Evolutionary conservation across 2,797 vertebrate species (phyloP).

Genomic region (Anomalospiza imberbis): DNA sequence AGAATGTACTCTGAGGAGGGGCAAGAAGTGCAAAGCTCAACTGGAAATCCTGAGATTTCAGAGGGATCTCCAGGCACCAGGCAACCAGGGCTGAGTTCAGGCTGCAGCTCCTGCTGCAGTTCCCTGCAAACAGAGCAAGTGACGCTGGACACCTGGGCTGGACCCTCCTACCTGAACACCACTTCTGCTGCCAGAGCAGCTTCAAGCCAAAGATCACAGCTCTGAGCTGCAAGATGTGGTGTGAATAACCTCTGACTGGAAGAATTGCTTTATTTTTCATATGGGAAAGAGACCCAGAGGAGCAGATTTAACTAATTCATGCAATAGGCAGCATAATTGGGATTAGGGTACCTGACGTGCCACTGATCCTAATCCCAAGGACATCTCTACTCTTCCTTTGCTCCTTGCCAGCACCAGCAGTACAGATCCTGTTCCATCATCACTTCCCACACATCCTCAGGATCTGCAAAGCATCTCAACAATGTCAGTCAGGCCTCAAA

Average conservation of each 20-base stretch:
- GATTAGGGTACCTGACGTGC: background rate
- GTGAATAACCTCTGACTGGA: background rate
- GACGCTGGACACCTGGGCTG: background rate
- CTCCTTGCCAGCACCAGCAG: background rate
- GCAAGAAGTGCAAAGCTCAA: constrained; percentile 11
- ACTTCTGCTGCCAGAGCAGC: background rate
- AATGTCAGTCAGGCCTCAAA: rapidly evolving
- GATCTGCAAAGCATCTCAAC: background rate
- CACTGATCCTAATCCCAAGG: background rate
- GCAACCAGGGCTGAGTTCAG: background rate
- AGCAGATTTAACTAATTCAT: background rate
- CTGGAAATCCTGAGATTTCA: constrained; percentile 1
- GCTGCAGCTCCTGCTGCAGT: background rate
- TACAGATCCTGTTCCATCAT: background rate
- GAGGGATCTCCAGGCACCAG: background rate
- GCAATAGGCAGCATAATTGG: background rate
- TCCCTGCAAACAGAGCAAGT: background rate
- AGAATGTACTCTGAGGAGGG: background rate
- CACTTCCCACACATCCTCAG: background rate
- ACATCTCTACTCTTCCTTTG: background rate
- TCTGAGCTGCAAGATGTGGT: background rate
- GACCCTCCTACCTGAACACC: background rate
- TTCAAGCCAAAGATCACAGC: background rate
- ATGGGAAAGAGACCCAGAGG: background rate
- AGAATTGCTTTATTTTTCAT: background rate